phyloP scores from a whole-genome alignment of 1,140 invertebrate genomes.

The Agrypnia vestita region DNA sequence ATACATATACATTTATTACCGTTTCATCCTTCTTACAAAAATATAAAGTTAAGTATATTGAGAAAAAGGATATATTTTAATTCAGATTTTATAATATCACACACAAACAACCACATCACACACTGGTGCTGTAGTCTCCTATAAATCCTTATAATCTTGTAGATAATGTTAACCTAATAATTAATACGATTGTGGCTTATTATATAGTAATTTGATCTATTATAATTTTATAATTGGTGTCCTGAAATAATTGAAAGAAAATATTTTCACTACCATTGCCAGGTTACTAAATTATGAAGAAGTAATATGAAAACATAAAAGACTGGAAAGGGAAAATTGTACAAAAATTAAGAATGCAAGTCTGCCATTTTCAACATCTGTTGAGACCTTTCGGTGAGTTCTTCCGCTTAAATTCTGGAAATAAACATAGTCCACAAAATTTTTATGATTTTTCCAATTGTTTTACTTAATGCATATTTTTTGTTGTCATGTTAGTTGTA shows the following conservation, averaged over 20 bases:
- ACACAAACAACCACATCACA: no score
- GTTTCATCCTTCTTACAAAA: no score
- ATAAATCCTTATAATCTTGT: no score
- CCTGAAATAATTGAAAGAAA: slow-evolving; percentile 26
- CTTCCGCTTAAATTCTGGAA: slow-evolving; percentile 49
- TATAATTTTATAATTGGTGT: background rate
- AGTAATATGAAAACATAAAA: slow-evolving; percentile 48
- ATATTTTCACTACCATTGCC: slow-evolving; percentile 35
- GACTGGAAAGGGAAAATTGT: slow-evolving; percentile 32
- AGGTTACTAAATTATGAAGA: slow-evolving; percentile 51
- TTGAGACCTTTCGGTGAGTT: slow-evolving; percentile 73
- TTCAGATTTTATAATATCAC: no score
- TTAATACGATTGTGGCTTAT: no score
- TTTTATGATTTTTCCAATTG: slow-evolving; percentile 28
- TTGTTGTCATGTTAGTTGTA: background rate
- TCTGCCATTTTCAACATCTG: slow-evolving; percentile 74
- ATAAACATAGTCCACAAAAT: slow-evolving; percentile 24
- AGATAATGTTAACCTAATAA: no score
- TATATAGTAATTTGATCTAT: no score
- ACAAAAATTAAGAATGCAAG: slow-evolving; percentile 68
- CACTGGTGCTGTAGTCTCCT: no score
- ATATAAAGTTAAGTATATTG: no score
- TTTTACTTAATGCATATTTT: background rate
- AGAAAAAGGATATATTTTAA: no score
- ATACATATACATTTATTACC: no score